A percentile compares a stretch with the other conserved stretches of the same genome.
Evolutionary conservation across 2,888 invertebrate genomes (phyloP).

Genomic region (Drosophila setosimentum): DNA sequence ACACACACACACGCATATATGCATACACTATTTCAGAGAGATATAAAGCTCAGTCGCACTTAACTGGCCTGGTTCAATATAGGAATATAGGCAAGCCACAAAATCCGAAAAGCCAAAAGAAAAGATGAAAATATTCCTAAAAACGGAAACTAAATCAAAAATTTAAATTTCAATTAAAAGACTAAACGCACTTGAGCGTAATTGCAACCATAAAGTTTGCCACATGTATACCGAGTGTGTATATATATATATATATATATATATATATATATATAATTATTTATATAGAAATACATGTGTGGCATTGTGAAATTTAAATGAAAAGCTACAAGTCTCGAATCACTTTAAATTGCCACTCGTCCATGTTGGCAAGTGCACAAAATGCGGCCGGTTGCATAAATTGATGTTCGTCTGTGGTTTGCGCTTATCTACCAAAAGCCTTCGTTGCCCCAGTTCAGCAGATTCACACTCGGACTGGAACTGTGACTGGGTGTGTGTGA

Average conservation of each 20-base stretch:
- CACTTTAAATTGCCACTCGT: conserved; percentile 47
- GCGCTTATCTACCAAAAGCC: conserved; percentile 60
- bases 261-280: neutral
- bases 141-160: conserved; percentile 59
- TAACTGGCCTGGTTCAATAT: conserved; percentile 62
- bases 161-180: conserved; percentile 70
- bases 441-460: conserved; percentile 28
- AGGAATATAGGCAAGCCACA: conserved; percentile 23
- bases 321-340: conserved; percentile 42
- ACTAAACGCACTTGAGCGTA: conserved; percentile 78
- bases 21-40: conserved; percentile 11
- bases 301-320: conserved; percentile 68
- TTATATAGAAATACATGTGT: conserved; percentile 33
- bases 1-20: conserved; percentile 7
- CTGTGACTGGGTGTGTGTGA: conserved; percentile 11
- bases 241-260: too few relatives aligned
- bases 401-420: conserved; percentile 54
- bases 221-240: conserved; percentile 29
- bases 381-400: conserved; percentile 62
- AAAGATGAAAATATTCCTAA: neutral
- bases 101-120: conserved; percentile 15
- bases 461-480: conserved; percentile 10
- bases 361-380: conserved; percentile 52
- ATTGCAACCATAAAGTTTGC: conserved; percentile 61
- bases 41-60: conserved; percentile 66